Conservation (phyloP, 2,888 invertebrate genomes). For the Trichopoda pennipes region DNA sequence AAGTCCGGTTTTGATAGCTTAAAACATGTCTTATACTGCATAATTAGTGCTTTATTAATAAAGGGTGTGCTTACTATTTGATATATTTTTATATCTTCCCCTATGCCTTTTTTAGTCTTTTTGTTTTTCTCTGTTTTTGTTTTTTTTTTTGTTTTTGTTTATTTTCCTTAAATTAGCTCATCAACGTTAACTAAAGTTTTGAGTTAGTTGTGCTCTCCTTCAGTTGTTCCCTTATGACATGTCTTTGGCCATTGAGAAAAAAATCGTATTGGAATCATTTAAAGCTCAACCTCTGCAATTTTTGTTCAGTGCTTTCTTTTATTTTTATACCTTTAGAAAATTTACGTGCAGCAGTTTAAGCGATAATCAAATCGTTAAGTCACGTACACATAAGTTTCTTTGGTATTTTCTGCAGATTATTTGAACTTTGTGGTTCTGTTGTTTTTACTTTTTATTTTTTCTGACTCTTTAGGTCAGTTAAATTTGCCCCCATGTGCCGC, state of each 20-base stretch:
- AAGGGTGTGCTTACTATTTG: too few species aligned
- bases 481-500: background rate
- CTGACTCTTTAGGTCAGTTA: conserved; percentile 29
- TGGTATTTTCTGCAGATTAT: conserved; percentile 59
- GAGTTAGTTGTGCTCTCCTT: conserved; percentile 43
- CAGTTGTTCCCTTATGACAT: conserved; percentile 25
- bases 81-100: background rate
- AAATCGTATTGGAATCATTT: conserved; percentile 74
- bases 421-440: conserved; percentile 20
- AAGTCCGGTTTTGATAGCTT: background rate
- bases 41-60: too few species aligned
- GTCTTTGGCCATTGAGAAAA: conserved; percentile 70
- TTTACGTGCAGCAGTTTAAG: conserved; percentile 72
- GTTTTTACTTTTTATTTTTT: background rate
- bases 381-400: conserved; percentile 73
- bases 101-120: background rate
- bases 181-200: conserved; percentile 70
- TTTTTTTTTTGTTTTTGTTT: conserved; percentile 6
- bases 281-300: conserved; percentile 71
- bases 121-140: background rate
- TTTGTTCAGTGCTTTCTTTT: conserved; percentile 51
- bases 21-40: background rate
- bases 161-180: conserved; percentile 68
- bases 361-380: conserved; percentile 78
- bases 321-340: conserved; percentile 68